Evolutionary conservation across 2,888 invertebrate genomes (phyloP), one percentile per base, ranked within the genome.

Genomic region (Stenichneumon culpator): DNA sequence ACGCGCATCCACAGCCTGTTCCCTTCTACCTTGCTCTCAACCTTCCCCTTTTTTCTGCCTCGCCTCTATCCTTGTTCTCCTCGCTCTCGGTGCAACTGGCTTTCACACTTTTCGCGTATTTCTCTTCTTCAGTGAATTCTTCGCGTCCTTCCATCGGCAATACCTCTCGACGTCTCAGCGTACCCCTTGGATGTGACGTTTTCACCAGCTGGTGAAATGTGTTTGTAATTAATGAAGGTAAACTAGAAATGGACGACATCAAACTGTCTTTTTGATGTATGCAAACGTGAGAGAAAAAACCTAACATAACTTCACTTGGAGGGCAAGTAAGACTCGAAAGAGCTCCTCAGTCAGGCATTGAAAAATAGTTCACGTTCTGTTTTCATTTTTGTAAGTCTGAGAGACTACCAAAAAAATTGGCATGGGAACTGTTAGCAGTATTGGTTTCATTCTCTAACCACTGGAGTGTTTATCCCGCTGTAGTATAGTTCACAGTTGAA

Each of bases 1-100:
- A 47, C 47, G 3, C 52, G 16, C 67, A 69, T 63, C 80, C 67
- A 54, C 7, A 52, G 74, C 63, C 52, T 70, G 44, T 36, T 57
- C 19, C 67, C 72, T 67, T 50, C 81, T 60, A 78, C 72, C 54
- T 79, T 28, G 68, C 16, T 60, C 44, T 57, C 3, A 3, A 3
- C 4, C 19, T 11, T 25, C 11, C 22, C 9, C 25, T 11, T 54
- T 50, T 50, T 70, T 63, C 5, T 25, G 57, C 11, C 52, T 47
- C 19, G 0, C 19, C 47, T 47, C 16, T 67, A 65, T 47, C 16
- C 36, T 28, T 47, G 36, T 28, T 19, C 65, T 22, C 28, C 44
- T 80, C 19, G 3, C 60, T 25, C 25, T 52, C 16, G 47, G 60
- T 79, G 50, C 82, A 82, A 47, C 65, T 85, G 79, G 50, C 79